A percentile compares a stretch with the other conserved stretches of the same genome.
Conservation (phyloP, 2,888 invertebrate species). For the Melinaea menophilus region DNA sequence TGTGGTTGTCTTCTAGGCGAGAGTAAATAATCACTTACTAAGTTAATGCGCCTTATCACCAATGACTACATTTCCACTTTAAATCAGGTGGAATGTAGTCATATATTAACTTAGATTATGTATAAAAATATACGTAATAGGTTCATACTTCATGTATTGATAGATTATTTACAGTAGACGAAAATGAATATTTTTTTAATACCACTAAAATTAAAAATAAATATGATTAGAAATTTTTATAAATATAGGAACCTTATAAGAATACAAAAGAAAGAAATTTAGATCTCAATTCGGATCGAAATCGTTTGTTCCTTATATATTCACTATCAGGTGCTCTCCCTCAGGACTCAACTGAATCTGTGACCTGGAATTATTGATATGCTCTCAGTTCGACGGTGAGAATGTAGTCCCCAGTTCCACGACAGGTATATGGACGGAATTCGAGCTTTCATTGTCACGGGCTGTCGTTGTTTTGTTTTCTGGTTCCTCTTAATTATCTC, state of each 20-base stretch:
- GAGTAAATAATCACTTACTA: too few relatives aligned
- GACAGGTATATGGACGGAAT: constrained; percentile 14
- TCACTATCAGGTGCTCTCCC: constrained; percentile 26
- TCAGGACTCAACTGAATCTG: constrained; percentile 20
- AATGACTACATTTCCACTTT: background rate
- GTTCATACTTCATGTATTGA: background rate
- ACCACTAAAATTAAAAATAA: too few relatives aligned
- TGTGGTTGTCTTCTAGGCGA: too few relatives aligned
- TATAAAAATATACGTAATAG: background rate
- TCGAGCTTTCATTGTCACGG: constrained; percentile 12
- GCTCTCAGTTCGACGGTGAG: constrained; percentile 20
- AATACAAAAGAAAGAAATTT: background rate
- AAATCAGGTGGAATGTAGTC: too few relatives aligned
- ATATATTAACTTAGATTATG: background rate
- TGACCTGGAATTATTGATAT: constrained; percentile 32
- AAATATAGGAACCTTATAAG: background rate
- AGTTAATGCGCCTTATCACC: too few relatives aligned
- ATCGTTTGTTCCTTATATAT: constrained; percentile 22
- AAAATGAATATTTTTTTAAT: too few relatives aligned
- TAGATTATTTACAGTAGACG: background rate
- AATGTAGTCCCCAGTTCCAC: constrained; percentile 12
- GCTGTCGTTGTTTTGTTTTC: background rate
- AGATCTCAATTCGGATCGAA: constrained; percentile 4
- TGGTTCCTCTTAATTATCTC: background rate
- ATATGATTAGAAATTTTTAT: too few relatives aligned